Evolutionary conservation across 1,140 invertebrate species (phyloP).

Genomic region (Brachionus calyciflorus): DNA sequence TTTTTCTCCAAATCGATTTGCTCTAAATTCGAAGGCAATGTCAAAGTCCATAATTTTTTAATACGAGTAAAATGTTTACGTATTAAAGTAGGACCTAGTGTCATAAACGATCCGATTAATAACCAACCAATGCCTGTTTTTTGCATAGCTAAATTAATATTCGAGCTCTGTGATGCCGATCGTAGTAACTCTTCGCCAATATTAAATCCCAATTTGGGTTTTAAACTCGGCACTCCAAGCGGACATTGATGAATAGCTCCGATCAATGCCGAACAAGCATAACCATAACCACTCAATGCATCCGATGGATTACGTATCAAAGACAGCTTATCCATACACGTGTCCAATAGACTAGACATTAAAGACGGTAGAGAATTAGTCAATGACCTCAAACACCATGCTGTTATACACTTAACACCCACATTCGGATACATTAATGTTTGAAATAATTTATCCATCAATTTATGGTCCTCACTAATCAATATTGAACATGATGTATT

Average conservation of each 20-base stretch:
- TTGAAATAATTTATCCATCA: constrained; percentile 67
- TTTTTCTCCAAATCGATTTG: constrained; percentile 95
- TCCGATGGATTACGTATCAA: constrained; percentile 84
- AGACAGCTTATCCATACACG: constrained; percentile 67
- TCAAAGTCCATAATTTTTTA: constrained; percentile 92
- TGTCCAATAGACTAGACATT: constrained; percentile 84
- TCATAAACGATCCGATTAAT: constrained; percentile 92
- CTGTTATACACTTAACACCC: constrained; percentile 82
- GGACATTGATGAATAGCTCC: constrained; percentile 85
- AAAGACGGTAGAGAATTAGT: constrained; percentile 88
- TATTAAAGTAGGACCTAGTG: constrained; percentile 82
- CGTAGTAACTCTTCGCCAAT: constrained; percentile 91
- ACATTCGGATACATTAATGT: constrained; percentile 87
- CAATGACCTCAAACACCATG: constrained; percentile 87
- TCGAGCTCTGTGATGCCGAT: constrained; percentile 81
- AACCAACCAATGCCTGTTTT: constrained; percentile 95
- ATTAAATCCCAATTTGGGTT: constrained; percentile 93
- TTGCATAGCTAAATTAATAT: constrained; percentile 86
- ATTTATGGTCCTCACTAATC: constrained; percentile 73
- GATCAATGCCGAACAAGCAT: constrained; percentile 83
- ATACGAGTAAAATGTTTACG: constrained; percentile 71
- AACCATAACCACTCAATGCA: constrained; percentile 87
- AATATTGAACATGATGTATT: constrained; percentile 86
- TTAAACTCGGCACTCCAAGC: constrained; percentile 87
- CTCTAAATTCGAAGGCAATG: constrained; percentile 89